Evolutionary conservation across 2,113 vertebrate genomes (phyloP).

Genomic region (Peromyscus maniculatus): DNA sequence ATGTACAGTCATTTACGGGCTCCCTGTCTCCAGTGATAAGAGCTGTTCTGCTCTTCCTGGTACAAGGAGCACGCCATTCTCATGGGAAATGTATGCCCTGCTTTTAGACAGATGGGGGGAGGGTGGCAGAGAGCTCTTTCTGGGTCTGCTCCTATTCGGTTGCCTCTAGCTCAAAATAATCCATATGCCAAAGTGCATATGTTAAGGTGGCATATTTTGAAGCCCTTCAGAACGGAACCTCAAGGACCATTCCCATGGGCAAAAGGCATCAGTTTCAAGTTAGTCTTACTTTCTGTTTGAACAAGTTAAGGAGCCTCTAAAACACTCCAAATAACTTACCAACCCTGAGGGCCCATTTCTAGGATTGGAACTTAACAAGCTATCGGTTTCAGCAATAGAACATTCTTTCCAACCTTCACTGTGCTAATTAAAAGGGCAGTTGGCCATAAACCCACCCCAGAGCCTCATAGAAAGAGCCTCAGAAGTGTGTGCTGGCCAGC

Average conservation of each 20-base stretch:
- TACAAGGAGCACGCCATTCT: conserved; percentile 20
- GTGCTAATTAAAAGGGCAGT: not conserved
- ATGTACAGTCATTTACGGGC: conserved; percentile 12
- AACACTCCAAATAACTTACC: not conserved
- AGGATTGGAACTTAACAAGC: not conserved
- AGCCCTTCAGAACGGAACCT: not conserved
- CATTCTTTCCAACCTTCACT: not conserved
- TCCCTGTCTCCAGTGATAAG: conserved; percentile 34
- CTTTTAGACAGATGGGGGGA: conserved; percentile 45
- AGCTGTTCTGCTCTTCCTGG: conserved; percentile 30
- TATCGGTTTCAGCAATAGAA: not conserved
- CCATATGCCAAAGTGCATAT: not conserved
- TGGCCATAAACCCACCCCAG: not conserved
- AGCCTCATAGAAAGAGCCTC: not conserved
- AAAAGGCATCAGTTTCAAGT: not conserved
- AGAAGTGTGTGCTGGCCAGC: not conserved
- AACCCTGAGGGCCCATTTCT: not conserved
- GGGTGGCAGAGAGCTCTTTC: not conserved
- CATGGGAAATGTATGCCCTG: conserved; percentile 57
- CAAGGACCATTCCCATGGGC: not conserved
- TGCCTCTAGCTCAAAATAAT: conserved; percentile 34
- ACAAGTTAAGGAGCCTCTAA: not conserved
- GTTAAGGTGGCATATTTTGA: not conserved
- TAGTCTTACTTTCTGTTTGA: not conserved
- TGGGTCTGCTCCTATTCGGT: conserved; percentile 16